Base-by-base conservation (phyloP, 2,113 vertebrate genomes). In the Muntiacus muntjak region DNA sequence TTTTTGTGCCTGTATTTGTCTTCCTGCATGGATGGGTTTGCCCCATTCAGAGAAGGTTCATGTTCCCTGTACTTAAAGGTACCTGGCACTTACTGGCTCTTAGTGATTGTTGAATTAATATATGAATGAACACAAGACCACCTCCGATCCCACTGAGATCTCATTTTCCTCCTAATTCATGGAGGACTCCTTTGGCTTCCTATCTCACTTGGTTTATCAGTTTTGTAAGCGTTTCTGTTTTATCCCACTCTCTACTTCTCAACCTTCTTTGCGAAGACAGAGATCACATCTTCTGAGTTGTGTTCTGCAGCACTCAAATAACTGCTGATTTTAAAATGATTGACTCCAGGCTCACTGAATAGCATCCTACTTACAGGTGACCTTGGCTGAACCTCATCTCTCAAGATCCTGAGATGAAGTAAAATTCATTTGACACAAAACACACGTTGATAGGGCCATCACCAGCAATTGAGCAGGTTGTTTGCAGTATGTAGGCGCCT, bases 391-490 rank as follows among this genome's bases (percentile, higher is more conserved):
- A 76, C 67, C 64, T 79, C 9, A 76, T 87, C 57, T 83, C 25
- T 55, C 55, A 57, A 85, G 28, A 64, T 92, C 30, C 21, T 91
- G 28, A 50, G 60, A 92, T 54, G 52, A 64, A 87, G 36, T 87
- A 92, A 89, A 97, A 87, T 4, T 87, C 47, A 50, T 33, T 43
- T 94, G 43, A 62, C 33, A 81, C n/a, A 81, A 96, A 94, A 83
- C 55, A 45, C 55, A 21, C 54, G 30, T 81, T 58, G 43, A 71
- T 11, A 79, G n/a, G 9, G 15, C 25, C 52, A 81, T 21, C 15
- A 57, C 17, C 15, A n/a, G 13, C 40, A 16, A 74, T 11, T 30
- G 47, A 89, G 23, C 67, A 47, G 13, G 11, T 78, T 36, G 7
- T 76, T 89, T 25, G 5, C 15, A 36, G 9, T 45, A 23, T 10